Base-by-base conservation (phyloP, 2,888 invertebrate genomes). In the Proisotoma minuta region DNA sequence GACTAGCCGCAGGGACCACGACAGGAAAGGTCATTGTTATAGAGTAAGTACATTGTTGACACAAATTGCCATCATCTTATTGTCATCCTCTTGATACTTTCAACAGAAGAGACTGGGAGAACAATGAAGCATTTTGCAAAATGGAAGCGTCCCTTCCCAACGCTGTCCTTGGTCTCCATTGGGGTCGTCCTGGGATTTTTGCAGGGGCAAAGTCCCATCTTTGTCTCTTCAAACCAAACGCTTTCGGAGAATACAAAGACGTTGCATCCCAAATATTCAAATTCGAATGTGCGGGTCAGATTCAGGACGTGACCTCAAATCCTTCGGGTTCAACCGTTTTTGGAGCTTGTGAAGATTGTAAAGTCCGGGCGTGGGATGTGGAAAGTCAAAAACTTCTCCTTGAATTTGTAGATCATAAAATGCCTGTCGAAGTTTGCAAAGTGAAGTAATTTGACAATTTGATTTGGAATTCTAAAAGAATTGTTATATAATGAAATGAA, bases 261-360 rank as follows among this genome's bases (percentile, higher is more conserved):
- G 50, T 23, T 10, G 23, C 60, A 5, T 57, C 51, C 3, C 40
- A 39, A 22, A 62, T 65, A 10, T 39, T 60, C 4, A 61, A 60
- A 39, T 58, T 67, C 26, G 71, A 71, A 2, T 70, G 66, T 47
- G 34, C 58, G 43, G 34, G 52, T 24, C 65, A 69, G 29, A 64
- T 64, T 4, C 63, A 68, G 40, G 71, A 71, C 53, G 53, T 71
- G 8, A 56, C 66, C 3, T 57, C 62, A 18, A 40, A 48, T 10
- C n/a, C 51, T 12, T 3, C 2, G 10, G 61, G 62, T 12, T 43
- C 59, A 15, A 63, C 59, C 22, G 56, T 68, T 39, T 63, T 65
- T 50, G 63, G 63, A 15, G 71, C 67, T 3, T 69, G 69, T 64
- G 66, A 66, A 18, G 71, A 71, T 57, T 59, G 65, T 1, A 63